A percentile compares a stretch with the other conserved stretches of the same genome.
Evolutionary conservation across 2,113 vertebrate genomes (phyloP).

Genomic region (Pteruthius melanotis): DNA sequence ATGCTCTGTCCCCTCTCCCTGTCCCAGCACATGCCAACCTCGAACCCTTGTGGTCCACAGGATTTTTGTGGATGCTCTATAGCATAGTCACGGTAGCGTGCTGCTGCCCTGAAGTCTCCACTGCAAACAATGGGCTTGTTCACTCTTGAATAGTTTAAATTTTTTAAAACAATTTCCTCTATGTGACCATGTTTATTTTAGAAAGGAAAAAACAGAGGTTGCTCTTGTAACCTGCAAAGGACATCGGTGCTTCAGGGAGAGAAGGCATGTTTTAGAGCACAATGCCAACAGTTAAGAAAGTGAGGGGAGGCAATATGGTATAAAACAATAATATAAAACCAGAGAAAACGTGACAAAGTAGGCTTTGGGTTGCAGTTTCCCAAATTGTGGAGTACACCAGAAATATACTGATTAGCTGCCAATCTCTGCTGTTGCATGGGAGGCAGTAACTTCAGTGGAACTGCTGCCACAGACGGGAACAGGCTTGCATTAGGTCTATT

Average conservation of each 20-base stretch:
- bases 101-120: background rate
- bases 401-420: background rate
- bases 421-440: background rate
- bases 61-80: background rate
- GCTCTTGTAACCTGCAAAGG: background rate
- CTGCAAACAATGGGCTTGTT: background rate
- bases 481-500: background rate
- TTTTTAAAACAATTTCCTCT: background rate
- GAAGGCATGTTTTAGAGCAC: background rate
- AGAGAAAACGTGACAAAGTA: background rate
- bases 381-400: background rate
- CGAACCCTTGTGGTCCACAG: accelerated
- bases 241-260: background rate
- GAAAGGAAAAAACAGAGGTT: background rate
- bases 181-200: background rate
- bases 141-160: background rate
- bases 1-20: background rate
- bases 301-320: background rate
- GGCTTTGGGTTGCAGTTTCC: background rate
- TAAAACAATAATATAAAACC: background rate
- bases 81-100: accelerated
- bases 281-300: background rate
- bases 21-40: background rate
- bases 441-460: background rate
- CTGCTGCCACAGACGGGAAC: accelerated